These are phyloP conservation scores for Amphipoea oculea DNA, from an alignment of 2,888 invertebrate genomes.

Conservation along the genomic window DNA sequence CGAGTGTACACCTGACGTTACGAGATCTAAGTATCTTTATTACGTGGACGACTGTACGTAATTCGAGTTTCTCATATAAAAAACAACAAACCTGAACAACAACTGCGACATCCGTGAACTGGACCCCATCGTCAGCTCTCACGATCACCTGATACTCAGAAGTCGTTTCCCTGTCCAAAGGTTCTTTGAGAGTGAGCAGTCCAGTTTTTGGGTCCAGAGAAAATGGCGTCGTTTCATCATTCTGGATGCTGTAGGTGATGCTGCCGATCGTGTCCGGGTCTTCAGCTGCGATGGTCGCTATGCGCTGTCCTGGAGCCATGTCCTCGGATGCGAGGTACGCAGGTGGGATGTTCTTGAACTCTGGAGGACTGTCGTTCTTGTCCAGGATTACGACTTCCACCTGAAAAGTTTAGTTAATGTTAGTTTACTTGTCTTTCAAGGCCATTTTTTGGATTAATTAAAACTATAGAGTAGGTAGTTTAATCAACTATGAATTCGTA, in stretches of 20 bases:
- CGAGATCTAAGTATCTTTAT: conserved; percentile 66
- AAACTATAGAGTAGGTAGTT: neutral
- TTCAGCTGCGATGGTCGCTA: conserved; percentile 94
- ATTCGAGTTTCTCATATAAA: conserved; percentile 60
- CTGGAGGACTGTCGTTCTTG: conserved; percentile 98
- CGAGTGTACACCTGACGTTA: conserved; percentile 51
- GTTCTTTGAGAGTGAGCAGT: conserved; percentile 93
- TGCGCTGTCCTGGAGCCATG: conserved; percentile 94
- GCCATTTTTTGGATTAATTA: neutral
- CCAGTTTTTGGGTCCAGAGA: conserved; percentile 93
- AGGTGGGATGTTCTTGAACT: conserved; percentile 94
- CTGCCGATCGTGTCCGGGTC: conserved; percentile 96
- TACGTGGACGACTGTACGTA: conserved; percentile 53
- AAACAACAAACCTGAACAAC: conserved; percentile 93
- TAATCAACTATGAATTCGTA: neutral
- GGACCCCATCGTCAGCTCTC: conserved; percentile 97
- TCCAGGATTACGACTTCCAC: conserved; percentile 96
- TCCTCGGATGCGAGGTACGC: conserved; percentile 96
- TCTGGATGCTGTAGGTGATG: conserved; percentile 93
- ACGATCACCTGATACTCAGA: conserved; percentile 95
- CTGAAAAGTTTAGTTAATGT: conserved; percentile 87
- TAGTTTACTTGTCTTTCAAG: neutral
- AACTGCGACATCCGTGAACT: conserved; percentile 94
- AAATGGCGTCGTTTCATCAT: conserved; percentile 93
- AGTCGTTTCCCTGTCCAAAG: conserved; percentile 95